phyloP scores from a whole-genome alignment of 2,888 invertebrate species.

The Linnaemya tessellans region DNA sequence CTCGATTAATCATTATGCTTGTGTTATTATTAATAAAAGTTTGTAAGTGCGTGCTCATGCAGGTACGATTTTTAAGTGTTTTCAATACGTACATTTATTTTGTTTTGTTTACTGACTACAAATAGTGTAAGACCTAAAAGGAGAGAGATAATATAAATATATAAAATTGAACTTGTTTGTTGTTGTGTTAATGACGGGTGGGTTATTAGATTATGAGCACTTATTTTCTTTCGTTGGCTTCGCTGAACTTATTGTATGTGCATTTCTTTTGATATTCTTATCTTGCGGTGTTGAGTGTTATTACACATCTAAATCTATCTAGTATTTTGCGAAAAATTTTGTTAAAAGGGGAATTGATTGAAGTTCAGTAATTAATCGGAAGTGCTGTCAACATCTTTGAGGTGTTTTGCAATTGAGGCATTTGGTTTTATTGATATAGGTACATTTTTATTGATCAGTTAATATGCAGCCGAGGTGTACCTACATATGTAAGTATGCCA shows the following conservation, averaged over 20 bases:
- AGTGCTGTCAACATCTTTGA: no score
- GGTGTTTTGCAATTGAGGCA: no score
- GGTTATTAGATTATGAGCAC: constrained; percentile 44
- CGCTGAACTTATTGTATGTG: neutral
- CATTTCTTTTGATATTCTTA: constrained; percentile 9
- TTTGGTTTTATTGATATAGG: no score
- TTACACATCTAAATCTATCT: neutral
- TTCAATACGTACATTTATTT: neutral
- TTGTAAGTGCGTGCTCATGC: neutral
- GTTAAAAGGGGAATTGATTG: no score
- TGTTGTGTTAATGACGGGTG: constrained; percentile 32
- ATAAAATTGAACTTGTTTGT: constrained; percentile 1
- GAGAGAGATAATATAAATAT: neutral
- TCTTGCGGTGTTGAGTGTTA: neutral
- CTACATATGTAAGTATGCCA: no score
- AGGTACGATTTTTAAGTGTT: neutral
- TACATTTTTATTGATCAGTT: no score
- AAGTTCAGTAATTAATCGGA: no score
- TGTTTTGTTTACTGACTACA: neutral
- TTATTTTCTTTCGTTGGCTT: constrained; percentile 7
- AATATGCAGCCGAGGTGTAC: no score
- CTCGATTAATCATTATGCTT: constrained; percentile 18
- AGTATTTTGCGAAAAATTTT: no score
- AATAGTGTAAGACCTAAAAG: neutral
- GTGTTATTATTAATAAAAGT: neutral